Evolutionary conservation across 1,140 invertebrate genomes (phyloP).

Genomic region (Drosophila neocordata): DNA sequence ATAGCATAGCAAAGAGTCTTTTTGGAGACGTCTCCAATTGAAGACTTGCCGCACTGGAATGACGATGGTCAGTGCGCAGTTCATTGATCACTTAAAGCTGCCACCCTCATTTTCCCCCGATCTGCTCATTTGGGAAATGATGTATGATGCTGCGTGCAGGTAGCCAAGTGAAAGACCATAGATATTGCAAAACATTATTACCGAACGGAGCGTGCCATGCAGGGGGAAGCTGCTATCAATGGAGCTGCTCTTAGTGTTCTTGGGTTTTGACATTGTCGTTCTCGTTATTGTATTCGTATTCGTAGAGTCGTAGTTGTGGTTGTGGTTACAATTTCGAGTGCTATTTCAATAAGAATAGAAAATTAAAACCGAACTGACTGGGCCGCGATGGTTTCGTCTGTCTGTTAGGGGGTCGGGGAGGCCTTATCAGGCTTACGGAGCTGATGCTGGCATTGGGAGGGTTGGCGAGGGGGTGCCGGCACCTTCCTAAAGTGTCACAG

Average conservation of each 20-base stretch:
- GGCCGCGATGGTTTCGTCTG: constrained; percentile 44
- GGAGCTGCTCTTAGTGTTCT: constrained; percentile 25
- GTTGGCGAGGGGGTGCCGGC: constrained; percentile 30
- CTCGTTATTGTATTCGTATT: background rate
- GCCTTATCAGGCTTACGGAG: constrained; percentile 13
- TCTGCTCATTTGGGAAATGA: background rate
- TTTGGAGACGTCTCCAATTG: too few relatives aligned
- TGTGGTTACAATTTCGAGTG: constrained; percentile 53
- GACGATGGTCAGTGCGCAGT: background rate
- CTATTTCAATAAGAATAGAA: constrained; percentile 69
- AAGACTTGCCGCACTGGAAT: background rate
- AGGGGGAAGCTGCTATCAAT: constrained; percentile 67
- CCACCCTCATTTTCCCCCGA: too few relatives aligned
- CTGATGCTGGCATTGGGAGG: constrained; percentile 24
- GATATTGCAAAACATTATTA: constrained; percentile 41
- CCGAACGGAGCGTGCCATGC: constrained; percentile 63
- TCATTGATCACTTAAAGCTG: background rate
- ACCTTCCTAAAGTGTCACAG: constrained; percentile 41
- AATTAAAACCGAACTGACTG: constrained; percentile 46
- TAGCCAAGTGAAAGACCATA: constrained; percentile 66
- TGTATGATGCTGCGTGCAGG: constrained; percentile 27
- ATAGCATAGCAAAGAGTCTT: too few relatives aligned
- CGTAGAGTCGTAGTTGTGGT: background rate
- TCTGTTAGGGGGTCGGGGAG: constrained; percentile 5
- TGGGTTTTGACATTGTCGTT: constrained; percentile 19